These are phyloP conservation scores for Drosophila yooni DNA, from an alignment of 2,888 invertebrate genomes.

Conservation along the genomic window DNA sequence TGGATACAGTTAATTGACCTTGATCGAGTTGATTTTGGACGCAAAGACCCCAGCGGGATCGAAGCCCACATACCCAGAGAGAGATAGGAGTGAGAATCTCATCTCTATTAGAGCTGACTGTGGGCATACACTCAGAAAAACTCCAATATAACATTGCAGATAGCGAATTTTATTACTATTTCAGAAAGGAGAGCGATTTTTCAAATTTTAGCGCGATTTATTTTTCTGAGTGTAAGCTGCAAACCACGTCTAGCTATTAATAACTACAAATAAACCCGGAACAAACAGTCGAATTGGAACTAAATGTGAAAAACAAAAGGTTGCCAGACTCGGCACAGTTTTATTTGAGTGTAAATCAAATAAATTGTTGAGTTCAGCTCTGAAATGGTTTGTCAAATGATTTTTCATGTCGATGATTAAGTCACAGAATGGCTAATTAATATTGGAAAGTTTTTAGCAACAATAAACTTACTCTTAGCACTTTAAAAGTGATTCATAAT, in stretches of 20 bases:
- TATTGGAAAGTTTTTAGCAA: background rate
- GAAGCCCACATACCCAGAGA: constrained; percentile 6
- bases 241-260: background rate
- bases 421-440: background rate
- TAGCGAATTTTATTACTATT: background rate
- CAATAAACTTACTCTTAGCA: background rate
- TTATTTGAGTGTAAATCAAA: background rate
- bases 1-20: constrained; percentile 84
- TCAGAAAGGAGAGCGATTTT: background rate
- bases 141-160: background rate
- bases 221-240: background rate
- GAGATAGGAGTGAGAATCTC: background rate
- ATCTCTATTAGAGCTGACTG: background rate
- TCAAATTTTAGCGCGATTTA: background rate
- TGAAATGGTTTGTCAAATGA: background rate
- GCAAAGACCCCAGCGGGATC: constrained; percentile 37
- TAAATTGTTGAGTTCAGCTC: background rate
- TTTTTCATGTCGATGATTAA: background rate
- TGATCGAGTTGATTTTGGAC: constrained; percentile 78
- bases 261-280: background rate
- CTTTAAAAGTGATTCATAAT: background rate
- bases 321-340: background rate
- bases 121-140: background rate
- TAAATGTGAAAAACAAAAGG: background rate
- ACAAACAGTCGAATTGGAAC: background rate